Conservation (phyloP, 2,113 vertebrate genomes). For the Xenopus borealis region DNA sequence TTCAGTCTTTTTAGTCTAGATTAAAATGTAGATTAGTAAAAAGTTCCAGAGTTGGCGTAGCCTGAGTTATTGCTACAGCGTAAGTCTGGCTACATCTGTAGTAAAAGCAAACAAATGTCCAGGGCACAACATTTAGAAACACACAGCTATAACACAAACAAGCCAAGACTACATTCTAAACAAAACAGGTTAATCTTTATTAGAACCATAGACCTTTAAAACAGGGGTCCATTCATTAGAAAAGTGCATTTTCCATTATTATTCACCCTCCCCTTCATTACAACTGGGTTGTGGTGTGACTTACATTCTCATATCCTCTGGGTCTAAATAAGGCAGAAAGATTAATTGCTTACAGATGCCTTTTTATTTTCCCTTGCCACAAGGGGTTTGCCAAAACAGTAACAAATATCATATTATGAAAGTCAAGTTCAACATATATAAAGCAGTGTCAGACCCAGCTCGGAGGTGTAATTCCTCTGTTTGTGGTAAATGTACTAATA, state of each 20-base stretch:
- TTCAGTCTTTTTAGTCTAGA: too few relatives aligned
- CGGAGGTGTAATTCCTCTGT: constrained; percentile 51
- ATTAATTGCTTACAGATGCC: constrained; percentile 53
- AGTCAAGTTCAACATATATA: constrained; percentile 51
- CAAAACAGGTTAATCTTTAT: too few relatives aligned
- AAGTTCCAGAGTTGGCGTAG: too few relatives aligned
- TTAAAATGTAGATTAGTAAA: too few relatives aligned
- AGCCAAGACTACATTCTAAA: too few relatives aligned
- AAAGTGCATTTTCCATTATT: background rate
- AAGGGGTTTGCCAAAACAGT: constrained; percentile 8
- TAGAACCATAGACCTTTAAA: too few relatives aligned
- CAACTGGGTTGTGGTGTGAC: constrained; percentile 48
- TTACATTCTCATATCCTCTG: constrained; percentile 47
- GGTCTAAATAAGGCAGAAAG: constrained; percentile 50
- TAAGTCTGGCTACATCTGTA: too few relatives aligned
- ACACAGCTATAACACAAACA: too few relatives aligned
- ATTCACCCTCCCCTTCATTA: constrained; percentile 21
- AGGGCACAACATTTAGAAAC: too few relatives aligned
- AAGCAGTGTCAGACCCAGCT: constrained; percentile 49
- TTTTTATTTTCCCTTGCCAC: constrained; percentile 44
- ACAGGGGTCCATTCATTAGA: too few relatives aligned
- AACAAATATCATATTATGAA: constrained; percentile 51
- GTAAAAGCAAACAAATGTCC: too few relatives aligned
- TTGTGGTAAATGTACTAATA: constrained; percentile 51
- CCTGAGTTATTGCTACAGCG: too few relatives aligned